Evolutionary conservation across 1,140 invertebrate species (phyloP).

Genomic region (Drosophila paulistorum): DNA sequence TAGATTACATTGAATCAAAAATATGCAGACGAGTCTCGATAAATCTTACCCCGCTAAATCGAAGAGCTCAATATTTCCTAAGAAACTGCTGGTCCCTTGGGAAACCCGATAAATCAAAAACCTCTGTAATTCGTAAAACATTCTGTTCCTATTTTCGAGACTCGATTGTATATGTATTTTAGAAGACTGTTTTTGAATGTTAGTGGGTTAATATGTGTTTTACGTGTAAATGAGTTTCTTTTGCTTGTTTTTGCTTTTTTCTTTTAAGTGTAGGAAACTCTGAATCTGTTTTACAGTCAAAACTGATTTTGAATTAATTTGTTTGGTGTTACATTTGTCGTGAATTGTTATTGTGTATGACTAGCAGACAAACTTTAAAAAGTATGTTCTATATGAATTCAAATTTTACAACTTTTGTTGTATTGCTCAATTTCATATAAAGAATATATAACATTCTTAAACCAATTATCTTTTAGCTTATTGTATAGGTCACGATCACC

Average conservation of each 20-base stretch:
- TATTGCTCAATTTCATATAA: not conserved
- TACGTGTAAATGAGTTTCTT: no score
- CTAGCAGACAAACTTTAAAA: constrained; percentile 31
- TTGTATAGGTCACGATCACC: constrained; percentile 72
- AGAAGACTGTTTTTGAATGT: constrained; percentile 5
- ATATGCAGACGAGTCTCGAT: no score
- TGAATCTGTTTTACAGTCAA: constrained; percentile 52
- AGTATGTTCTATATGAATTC: not conserved
- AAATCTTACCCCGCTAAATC: no score
- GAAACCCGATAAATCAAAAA: no score
- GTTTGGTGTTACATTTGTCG: constrained; percentile 14
- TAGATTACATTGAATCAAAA: constrained; percentile 15
- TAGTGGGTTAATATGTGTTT: no score
- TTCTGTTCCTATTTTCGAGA: no score
- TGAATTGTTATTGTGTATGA: constrained; percentile 31
- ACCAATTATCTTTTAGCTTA: constrained; percentile 36
- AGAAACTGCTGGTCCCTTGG: no score
- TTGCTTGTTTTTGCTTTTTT: no score
- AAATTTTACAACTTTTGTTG: not conserved
- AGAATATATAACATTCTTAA: not conserved
- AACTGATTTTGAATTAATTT: constrained; percentile 67
- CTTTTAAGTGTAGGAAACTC: constrained; percentile 57
- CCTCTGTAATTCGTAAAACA: no score
- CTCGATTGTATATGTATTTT: no score
- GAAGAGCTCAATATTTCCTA: no score